These are phyloP conservation scores for Acanthosepion pharaonis DNA, from an alignment of 2,888 invertebrate species.

Conservation along the genomic window DNA sequence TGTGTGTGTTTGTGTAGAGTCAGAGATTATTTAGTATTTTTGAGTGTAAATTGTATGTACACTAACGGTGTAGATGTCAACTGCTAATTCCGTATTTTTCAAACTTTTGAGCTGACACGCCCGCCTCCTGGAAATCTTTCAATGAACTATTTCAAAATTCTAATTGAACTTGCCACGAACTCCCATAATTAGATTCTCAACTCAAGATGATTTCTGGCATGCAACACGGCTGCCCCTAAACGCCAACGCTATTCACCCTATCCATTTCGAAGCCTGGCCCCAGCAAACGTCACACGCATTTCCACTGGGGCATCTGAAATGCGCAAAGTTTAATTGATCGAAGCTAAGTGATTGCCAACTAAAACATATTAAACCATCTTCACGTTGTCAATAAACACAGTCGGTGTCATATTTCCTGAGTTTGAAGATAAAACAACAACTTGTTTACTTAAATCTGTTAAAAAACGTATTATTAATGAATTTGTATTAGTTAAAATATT, in stretches of 20 bases:
- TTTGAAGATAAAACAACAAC: neutral
- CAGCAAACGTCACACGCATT: neutral
- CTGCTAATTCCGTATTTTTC: neutral
- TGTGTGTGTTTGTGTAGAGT: too few relatives aligned
- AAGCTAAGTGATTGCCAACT: neutral
- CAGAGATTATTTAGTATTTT: neutral
- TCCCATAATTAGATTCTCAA: neutral
- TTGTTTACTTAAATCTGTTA: too few relatives aligned
- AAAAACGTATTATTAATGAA: too few relatives aligned
- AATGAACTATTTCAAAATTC: neutral
- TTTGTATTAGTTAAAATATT: too few relatives aligned
- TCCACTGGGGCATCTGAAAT: neutral
- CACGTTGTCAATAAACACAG: neutral
- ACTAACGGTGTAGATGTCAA: neutral
- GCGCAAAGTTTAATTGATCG: neutral
- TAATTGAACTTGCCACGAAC: slow-evolving; percentile 33
- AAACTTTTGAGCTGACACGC: neutral
- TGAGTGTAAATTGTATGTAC: neutral
- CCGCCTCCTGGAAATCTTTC: neutral
- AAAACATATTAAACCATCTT: neutral
- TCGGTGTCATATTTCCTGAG: neutral
- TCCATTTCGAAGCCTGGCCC: too few relatives aligned
- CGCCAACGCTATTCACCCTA: neutral
- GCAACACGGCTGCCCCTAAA: neutral
- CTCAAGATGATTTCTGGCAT: neutral